Evolutionary conservation across 2,888 invertebrate species (phyloP), one percentile per base, ranked within the genome.

Genomic region (Neuroscelio doddi): DNA sequence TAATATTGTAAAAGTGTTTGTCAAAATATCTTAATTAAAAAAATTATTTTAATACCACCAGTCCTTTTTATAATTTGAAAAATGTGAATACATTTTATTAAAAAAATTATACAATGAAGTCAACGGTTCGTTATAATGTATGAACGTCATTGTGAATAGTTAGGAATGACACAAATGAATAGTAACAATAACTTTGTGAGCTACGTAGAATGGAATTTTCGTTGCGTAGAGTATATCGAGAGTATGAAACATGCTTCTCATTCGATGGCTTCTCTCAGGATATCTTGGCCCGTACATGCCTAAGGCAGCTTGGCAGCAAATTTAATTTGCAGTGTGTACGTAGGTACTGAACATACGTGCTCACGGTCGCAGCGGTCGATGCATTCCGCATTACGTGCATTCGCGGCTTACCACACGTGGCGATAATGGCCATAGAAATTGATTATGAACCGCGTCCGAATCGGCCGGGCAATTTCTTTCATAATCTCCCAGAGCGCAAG

Each of bases 331-430:
- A 26, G 38, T 17, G 44, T 17, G 30, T 30, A 47, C 44, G 15
- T 12, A 5, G 27, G 36, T 34, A 32, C 26, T 16, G 21, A 34
- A 15, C 34, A 12, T 42, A 39, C 59, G 50, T 46, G 53, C 42
- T 30, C 10, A 34, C 46, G 55, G 41, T 56, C 53, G 42, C 42
- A 50, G 50, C 29, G 42, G 39, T 27, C 57, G 51, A 26, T 41
- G 50, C 52, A 61, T 55, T 44, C 38, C 51, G 46, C 56, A 55
- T 59, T 41, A 58, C 53, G 39, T 52, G 45, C 44, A 50, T 32
- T 47, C n/a, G 68, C 62, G 66, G 69, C 68, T 56, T 67, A 65
- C 69, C 70, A 66, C 69, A 65, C 64, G 59, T 63, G 45, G 62
- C 62, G 65, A 47, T 50, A 61, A 58, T 50, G 61, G 46, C 42